phyloP scores from a whole-genome alignment of 1,140 invertebrate genomes.

The Choristoneura fumiferana region DNA sequence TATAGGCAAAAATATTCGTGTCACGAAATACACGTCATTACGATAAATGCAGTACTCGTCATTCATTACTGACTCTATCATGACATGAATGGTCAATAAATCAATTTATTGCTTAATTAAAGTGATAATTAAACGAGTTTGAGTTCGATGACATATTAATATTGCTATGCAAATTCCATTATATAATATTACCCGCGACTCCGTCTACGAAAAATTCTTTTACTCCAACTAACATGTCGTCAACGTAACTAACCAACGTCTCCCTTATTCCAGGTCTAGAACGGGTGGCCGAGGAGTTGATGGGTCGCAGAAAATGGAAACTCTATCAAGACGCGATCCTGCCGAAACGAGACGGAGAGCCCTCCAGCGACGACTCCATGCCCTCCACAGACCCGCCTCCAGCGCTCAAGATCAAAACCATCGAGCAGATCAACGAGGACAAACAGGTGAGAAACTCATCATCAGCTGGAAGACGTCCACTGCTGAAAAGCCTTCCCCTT shows the following conservation, averaged over 20 bases:
- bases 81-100: slow-evolving; percentile 1
- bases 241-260: too few relatives aligned
- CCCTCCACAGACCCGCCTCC: slow-evolving; percentile 64
- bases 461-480: too few relatives aligned
- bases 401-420: slow-evolving; percentile 74
- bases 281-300: slow-evolving; percentile 96
- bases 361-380: slow-evolving; percentile 64
- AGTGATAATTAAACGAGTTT: neutral
- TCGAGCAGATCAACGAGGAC: slow-evolving; percentile 74
- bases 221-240: too few relatives aligned
- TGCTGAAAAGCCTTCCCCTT: too few relatives aligned
- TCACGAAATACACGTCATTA: too few relatives aligned
- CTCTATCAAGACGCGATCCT: slow-evolving; percentile 90
- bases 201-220: too few relatives aligned
- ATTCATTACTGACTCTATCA: too few relatives aligned
- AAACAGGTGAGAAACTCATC: slow-evolving; percentile 48
- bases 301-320: slow-evolving; percentile 96
- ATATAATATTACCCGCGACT: too few relatives aligned
- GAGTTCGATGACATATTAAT: slow-evolving; percentile 2
- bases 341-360: slow-evolving; percentile 76
- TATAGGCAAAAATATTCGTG: too few relatives aligned
- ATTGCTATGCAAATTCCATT: too few relatives aligned
- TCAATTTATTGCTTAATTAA: slow-evolving; percentile 15
- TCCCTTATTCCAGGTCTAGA: slow-evolving; percentile 88
- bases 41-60: too few relatives aligned